Percentiles rank a stretch among this genome's conserved stretches.
These are phyloP conservation scores for Dyspetes luteomarginatus DNA, from an alignment of 2,888 invertebrate genomes.

Conservation along the genomic window DNA sequence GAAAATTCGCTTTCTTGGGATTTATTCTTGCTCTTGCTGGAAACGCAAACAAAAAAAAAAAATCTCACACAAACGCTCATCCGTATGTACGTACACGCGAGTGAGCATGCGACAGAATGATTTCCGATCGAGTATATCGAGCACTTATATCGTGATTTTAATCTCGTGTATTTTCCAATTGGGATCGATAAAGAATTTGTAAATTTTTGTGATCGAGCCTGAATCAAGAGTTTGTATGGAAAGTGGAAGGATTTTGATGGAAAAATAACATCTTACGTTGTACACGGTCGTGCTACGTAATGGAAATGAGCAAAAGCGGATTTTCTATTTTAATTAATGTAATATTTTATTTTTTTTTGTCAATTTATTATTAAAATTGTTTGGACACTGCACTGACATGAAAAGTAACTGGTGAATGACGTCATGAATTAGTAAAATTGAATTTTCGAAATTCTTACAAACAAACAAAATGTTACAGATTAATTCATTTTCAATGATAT, in stretches of 20 bases:
- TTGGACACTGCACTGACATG: too few species aligned
- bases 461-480: too few species aligned
- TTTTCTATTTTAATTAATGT: background rate
- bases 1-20: slow-evolving; percentile 31
- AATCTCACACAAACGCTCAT: slow-evolving; percentile 46
- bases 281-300: background rate
- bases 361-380: background rate
- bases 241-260: too few species aligned
- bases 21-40: slow-evolving; percentile 27
- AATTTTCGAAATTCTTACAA: too few species aligned
- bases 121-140: slow-evolving; percentile 4
- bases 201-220: too few species aligned
- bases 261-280: background rate
- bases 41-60: slow-evolving; percentile 23
- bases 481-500: too few species aligned
- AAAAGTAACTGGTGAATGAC: too few species aligned
- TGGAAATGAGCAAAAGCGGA: background rate
- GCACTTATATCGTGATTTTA: too few species aligned
- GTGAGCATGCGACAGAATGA: slow-evolving; percentile 46
- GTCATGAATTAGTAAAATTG: too few species aligned
- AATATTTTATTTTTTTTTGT: background rate
- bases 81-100: slow-evolving; percentile 21
- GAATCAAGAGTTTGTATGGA: too few species aligned
- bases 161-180: too few species aligned
- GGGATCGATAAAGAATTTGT: too few species aligned